These are phyloP conservation scores for Podotricha telesiphe DNA, from an alignment of 2,888 invertebrate species.

Conservation along the genomic window DNA sequence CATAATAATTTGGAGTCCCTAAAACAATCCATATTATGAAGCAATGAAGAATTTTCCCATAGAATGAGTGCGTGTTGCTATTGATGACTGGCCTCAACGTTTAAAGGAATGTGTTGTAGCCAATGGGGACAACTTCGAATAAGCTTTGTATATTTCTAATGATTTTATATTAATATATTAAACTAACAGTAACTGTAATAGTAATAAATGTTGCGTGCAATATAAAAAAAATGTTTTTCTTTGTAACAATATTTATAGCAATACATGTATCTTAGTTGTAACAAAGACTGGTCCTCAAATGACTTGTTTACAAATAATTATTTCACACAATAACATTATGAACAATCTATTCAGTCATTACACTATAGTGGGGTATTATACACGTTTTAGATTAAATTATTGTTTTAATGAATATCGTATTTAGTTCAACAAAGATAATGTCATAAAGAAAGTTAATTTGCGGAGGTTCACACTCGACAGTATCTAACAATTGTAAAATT, in stretches of 20 bases:
- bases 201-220: too few relatives aligned
- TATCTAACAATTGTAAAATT: not conserved
- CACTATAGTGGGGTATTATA: not conserved
- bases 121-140: too few relatives aligned
- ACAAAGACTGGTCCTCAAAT: not conserved
- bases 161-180: too few relatives aligned
- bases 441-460: not conserved
- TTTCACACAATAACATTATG: conserved; percentile 27
- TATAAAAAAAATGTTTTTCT: too few relatives aligned
- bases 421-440: not conserved
- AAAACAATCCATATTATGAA: too few relatives aligned
- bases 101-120: too few relatives aligned
- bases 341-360: not conserved
- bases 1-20: too few relatives aligned
- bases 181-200: too few relatives aligned
- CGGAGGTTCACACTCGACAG: not conserved
- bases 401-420: not conserved
- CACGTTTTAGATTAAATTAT: not conserved
- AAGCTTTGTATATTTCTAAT: too few relatives aligned
- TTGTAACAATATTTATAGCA: not conserved
- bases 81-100: too few relatives aligned
- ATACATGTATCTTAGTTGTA: not conserved
- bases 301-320: conserved; percentile 37
- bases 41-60: too few relatives aligned
- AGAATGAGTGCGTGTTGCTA: too few relatives aligned